Base-by-base conservation (phyloP, 2,113 vertebrate genomes). In the Camelus dromedarius region DNA sequence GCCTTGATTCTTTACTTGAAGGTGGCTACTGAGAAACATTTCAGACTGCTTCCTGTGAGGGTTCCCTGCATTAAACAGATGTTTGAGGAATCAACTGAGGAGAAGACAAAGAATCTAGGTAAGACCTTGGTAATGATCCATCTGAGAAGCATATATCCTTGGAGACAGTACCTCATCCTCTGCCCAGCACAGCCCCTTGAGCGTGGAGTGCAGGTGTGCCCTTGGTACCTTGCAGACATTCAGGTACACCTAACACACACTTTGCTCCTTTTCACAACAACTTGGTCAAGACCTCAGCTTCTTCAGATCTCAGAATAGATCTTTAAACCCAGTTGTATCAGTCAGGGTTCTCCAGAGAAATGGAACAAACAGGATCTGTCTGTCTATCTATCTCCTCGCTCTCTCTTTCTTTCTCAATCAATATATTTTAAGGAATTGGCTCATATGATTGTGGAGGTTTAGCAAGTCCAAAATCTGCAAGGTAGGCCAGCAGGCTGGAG, bases 241-340 rank as follows among this genome's bases (percentile, higher is more conserved):
- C 8, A 35, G 76, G 22, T 48, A 6, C 20, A 28, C 9, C 50
- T 20, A 18, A 0, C 13, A 1, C 8, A 64, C 1, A 13, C 4
- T 26, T 72, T 19, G 12, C 4, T 83, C 22, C 6, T 30, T 62
- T 42, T 52, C 35, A 56, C 14, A 64, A 32, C 6, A 22, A 30
- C 12, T 58, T 76, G 62, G 50, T 82, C 48, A 75, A 67, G 28
- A 0, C 50, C 22, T 93, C 22, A 19, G n/a, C 8, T 95, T 84
- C 52, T 94, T 56, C 38, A 58, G 46, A 90, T 30, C 30, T 70
- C 66, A 80, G 32, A 93, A 91, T 69, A 84, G 48, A 54, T 52
- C 38, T 70, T 66, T 84, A 91, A 90, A 64, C 10, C 38, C 19
- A 48, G 28, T 48, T 35, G 58, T 62, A 60, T 58, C 54, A 38